These are phyloP conservation scores for Peromyscus melanophrys DNA, from an alignment of 2,797 vertebrate species.

Conservation along the genomic window DNA sequence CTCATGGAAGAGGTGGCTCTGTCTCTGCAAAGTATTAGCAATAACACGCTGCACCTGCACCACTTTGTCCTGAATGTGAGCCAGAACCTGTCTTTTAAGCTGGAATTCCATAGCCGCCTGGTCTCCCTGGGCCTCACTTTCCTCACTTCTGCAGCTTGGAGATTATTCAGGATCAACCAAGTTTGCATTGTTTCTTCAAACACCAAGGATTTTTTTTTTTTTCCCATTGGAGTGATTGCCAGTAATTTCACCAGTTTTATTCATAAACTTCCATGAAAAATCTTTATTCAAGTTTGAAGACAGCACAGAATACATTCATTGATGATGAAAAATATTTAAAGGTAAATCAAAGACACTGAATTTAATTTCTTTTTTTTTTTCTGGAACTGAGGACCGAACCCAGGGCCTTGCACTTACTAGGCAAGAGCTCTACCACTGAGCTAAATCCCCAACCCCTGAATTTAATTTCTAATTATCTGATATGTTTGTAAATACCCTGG, in stretches of 20 bases:
- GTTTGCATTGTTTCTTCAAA: neutral
- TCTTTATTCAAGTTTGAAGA: conserved; percentile 45
- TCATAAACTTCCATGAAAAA: conserved; percentile 49
- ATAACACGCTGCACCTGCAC: neutral
- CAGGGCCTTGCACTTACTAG: too few species aligned
- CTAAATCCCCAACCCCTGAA: too few species aligned
- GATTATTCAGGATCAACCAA: neutral
- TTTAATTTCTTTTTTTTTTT: neutral
- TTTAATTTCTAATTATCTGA: neutral
- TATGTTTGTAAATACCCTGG: neutral
- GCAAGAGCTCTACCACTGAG: too few species aligned
- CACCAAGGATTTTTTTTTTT: neutral
- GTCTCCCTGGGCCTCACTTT: neutral
- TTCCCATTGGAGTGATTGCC: neutral
- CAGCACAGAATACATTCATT: neutral
- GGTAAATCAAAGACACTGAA: neutral
- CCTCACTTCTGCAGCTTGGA: neutral
- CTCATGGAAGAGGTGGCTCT: neutral
- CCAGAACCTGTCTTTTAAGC: neutral
- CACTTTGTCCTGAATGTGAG: neutral
- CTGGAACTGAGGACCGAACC: too few species aligned
- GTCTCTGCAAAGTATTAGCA: neutral
- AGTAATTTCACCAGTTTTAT: conserved; percentile 4
- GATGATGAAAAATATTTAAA: neutral
- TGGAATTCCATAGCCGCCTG: neutral